phyloP scores from a whole-genome alignment of 2,888 invertebrate species.

The Tetranychus piercei region DNA sequence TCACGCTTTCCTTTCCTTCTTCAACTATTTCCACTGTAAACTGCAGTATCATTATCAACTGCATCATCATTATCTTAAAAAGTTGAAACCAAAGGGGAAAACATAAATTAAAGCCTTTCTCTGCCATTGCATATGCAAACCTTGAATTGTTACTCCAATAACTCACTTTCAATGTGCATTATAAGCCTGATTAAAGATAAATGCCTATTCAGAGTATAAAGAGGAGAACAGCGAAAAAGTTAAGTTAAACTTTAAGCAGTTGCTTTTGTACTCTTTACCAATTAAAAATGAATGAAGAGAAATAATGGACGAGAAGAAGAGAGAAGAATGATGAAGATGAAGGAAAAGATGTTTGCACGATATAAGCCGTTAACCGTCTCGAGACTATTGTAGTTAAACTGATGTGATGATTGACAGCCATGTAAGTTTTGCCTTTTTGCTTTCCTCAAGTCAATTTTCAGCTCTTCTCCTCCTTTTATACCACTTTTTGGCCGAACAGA shows the following conservation, averaged over 20 bases:
- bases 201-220: neutral
- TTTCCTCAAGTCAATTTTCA: neutral
- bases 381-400: neutral
- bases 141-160: neutral
- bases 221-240: neutral
- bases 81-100: neutral
- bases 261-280: no score
- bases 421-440: neutral
- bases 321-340: conserved; percentile 5
- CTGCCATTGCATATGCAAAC: neutral
- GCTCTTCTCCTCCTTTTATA: neutral
- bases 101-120: neutral
- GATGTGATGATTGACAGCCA: neutral
- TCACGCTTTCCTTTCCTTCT: no score
- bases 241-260: neutral
- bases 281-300: neutral
- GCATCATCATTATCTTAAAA: no score
- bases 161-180: neutral
- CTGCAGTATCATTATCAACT: no score
- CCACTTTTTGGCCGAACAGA: neutral
- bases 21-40: no score
- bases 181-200: conserved; percentile 1
- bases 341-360: neutral
- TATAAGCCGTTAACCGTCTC: neutral
- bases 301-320: neutral